Conservation (phyloP, 2,888 invertebrate genomes). For the Drepanosiphum platanoidis region DNA sequence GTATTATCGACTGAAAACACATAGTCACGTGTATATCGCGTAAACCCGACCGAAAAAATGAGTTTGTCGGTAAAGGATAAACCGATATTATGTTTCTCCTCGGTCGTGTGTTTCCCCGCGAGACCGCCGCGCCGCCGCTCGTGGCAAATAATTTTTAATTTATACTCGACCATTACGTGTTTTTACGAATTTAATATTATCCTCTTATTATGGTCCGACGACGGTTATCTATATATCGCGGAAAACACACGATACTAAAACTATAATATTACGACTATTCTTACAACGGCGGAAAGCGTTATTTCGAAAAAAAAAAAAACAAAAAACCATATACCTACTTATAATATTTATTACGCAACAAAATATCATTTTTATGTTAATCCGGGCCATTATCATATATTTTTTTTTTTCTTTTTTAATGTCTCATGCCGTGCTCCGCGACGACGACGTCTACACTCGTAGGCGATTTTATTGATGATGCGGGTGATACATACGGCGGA, state of each 20-base stretch:
- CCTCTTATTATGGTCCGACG: background rate
- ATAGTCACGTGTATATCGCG: too few species aligned
- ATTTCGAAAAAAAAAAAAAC: background rate
- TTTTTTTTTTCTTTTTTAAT: background rate
- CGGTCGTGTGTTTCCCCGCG: background rate
- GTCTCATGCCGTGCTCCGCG: background rate
- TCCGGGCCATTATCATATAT: background rate
- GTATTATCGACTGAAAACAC: too few species aligned
- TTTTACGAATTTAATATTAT: too few species aligned
- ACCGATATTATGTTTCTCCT: too few species aligned
- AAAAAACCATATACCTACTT: background rate
- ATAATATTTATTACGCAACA: background rate
- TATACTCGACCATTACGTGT: too few species aligned
- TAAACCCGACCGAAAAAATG: too few species aligned
- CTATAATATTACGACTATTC: background rate
- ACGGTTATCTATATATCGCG: too few species aligned
- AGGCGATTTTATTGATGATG: background rate
- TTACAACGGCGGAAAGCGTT: background rate
- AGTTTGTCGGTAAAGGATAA: too few species aligned
- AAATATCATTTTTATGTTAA: background rate
- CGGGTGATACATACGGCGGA: background rate
- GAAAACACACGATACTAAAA: background rate
- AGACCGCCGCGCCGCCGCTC: too few species aligned
- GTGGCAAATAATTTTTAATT: too few species aligned
- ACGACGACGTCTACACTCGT: background rate